These are phyloP conservation scores for Sinonovacula constricta DNA, from an alignment of 1,140 invertebrate genomes.

Conservation along the genomic window DNA sequence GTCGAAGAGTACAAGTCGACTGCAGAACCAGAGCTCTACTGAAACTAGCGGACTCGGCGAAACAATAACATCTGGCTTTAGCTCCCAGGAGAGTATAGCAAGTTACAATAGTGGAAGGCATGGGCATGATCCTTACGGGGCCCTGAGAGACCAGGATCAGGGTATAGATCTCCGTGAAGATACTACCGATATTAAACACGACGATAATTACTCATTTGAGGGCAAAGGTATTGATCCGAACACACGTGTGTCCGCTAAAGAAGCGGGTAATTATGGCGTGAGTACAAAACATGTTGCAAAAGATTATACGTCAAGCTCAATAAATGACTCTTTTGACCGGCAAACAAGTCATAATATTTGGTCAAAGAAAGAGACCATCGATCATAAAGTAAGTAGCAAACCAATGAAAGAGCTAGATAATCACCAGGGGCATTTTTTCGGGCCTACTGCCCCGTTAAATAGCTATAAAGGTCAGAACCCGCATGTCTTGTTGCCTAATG, in stretches of 20 bases:
- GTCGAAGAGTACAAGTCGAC: slow-evolving; percentile 17
- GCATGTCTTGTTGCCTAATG: slow-evolving; percentile 19
- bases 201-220: slow-evolving; percentile 47
- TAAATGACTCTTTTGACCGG: slow-evolving; percentile 2
- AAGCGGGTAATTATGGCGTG: slow-evolving; percentile 20
- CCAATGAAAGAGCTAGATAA: slow-evolving; percentile 1
- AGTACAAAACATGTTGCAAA: slow-evolving; percentile 22
- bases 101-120: slow-evolving; percentile 50
- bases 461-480: slow-evolving; percentile 9
- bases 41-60: slow-evolving; percentile 74
- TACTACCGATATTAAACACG: slow-evolving; percentile 29
- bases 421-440: neutral
- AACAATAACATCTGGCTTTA: slow-evolving; percentile 72
- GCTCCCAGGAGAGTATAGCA: slow-evolving; percentile 68
- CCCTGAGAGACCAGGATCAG: slow-evolving; percentile 13
- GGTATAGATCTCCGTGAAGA: slow-evolving; percentile 46
- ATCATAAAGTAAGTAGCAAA: neutral
- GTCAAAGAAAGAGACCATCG: neutral
- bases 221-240: slow-evolving; percentile 43
- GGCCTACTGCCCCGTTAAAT: slow-evolving; percentile 6
- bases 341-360: neutral
- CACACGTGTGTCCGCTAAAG: slow-evolving; percentile 44
- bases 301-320: slow-evolving; percentile 5
- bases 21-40: slow-evolving; percentile 73
- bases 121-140: neutral